Percentiles rank a stretch among this genome's conserved stretches.
These are phyloP conservation scores for Stenopsyche tienmushanensis DNA, from an alignment of 1,140 invertebrate species.

Conservation along the genomic window DNA sequence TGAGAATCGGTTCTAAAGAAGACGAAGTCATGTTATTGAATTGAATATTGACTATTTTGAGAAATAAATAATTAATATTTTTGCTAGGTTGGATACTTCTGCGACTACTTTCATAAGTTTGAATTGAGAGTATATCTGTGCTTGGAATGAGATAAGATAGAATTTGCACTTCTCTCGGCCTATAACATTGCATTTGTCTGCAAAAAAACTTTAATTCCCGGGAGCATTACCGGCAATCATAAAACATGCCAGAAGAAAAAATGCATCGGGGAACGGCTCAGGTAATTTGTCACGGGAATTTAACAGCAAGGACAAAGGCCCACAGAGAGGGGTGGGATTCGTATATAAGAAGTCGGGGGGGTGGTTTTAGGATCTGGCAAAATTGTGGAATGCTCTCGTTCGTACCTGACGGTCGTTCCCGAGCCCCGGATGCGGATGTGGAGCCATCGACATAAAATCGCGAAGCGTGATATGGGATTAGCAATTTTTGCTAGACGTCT, in stretches of 20 bases:
- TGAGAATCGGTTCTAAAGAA: no score
- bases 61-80: no score
- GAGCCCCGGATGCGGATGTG: background rate
- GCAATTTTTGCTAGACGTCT: slow-evolving; percentile 33
- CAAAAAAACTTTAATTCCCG: slow-evolving; percentile 29
- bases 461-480: slow-evolving; percentile 36
- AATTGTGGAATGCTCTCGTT: slow-evolving; percentile 24
- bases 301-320: slow-evolving; percentile 25
- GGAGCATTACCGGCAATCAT: slow-evolving; percentile 31
- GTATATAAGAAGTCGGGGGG: background rate
- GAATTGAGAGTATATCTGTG: no score
- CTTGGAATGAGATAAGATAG: no score
- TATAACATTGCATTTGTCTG: background rate
- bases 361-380: slow-evolving; percentile 26
- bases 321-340: background rate
- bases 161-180: background rate
- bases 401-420: background rate
- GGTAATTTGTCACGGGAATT: slow-evolving; percentile 39
- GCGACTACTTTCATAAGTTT: no score
- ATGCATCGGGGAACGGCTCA: slow-evolving; percentile 34
- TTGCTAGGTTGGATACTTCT: no score
- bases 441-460: slow-evolving; percentile 33
- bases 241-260: slow-evolving; percentile 33
- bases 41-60: no score
- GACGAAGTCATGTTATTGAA: no score